A percentile compares a stretch with the other conserved stretches of the same genome.
Conservation (phyloP, 2,113 vertebrate genomes). For the Cebidichthys violaceus region DNA sequence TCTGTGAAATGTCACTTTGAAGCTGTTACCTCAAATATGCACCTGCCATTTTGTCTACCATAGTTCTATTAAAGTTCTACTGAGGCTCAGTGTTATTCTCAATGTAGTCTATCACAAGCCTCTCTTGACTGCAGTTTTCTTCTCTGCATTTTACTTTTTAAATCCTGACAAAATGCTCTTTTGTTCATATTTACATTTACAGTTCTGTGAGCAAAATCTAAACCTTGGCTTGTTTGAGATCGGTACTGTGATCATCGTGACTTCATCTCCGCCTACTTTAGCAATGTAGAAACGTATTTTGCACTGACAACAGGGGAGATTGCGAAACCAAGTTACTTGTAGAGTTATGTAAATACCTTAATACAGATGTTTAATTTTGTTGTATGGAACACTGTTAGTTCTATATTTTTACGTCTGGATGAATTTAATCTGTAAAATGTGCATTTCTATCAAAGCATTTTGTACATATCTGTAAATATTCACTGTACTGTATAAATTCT, state of each 20-base stretch:
- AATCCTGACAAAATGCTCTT: neutral
- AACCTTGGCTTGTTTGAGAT: conserved; percentile 52
- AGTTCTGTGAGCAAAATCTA: conserved; percentile 16
- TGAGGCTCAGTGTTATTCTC: conserved; percentile 14
- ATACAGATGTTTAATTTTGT: conserved; percentile 38
- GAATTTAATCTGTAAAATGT: conserved; percentile 45
- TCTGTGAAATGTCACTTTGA: conserved; percentile 26
- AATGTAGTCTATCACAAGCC: neutral
- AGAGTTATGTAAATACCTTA: conserved; percentile 66
- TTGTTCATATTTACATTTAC: conserved; percentile 27
- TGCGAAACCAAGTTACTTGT: conserved; percentile 46
- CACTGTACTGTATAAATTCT: conserved; percentile 47
- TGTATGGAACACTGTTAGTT: conserved; percentile 16
- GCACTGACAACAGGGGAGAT: conserved; percentile 66
- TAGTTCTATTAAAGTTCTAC: neutral
- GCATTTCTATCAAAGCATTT: conserved; percentile 31
- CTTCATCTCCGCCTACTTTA: conserved; percentile 35
- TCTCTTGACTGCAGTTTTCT: neutral
- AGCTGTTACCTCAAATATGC: conserved; percentile 40
- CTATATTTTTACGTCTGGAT: conserved; percentile 42
- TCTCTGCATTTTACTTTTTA: conserved; percentile 8
- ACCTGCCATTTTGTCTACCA: neutral
- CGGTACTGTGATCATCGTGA: conserved; percentile 70
- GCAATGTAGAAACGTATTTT: conserved; percentile 52
- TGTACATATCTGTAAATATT: conserved; percentile 76